Evolutionary conservation across 2,888 invertebrate species (phyloP), one percentile per base, ranked within the genome.

Genomic region (Amphiduros pacificus): DNA sequence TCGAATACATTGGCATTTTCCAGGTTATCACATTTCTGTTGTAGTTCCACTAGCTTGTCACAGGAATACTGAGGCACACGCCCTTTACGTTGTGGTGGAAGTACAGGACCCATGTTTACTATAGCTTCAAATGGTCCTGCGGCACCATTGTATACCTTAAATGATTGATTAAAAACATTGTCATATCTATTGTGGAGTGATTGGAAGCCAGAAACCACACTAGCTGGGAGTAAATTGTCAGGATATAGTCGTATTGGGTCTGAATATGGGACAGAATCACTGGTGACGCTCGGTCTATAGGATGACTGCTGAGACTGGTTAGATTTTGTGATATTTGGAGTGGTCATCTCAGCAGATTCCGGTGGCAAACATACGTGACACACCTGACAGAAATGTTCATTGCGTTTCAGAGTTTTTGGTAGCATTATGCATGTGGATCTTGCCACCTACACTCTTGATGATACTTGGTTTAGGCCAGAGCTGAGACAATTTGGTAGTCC

Each of bases 51-150:
- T 22, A 62, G 41, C 22, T 55, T 54, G 36, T 58, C 40, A 24
- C 55, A 24, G 14, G 49, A 62, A 29, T 63, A 63, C 32, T 55
- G 55, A 29, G 60, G 61, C 9, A 63, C 41, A 11, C 61, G 55
- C 14, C 63, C 63, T 55, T 63, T 63, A 9, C 51, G 52, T 61
- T 63, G 61, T 44, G 58, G 51, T n/a, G 44, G 41, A n/a, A 27
- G 48, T 26, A 58, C 50, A 14, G 58, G 58, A 22, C 51, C 58
- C 49, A 58, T 49, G 32, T 51, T 49, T 3, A 58, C 50, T 20
- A 32, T 24, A 14, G 58, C 58, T 40, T 55, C 3, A 26, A 22
- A 41, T 14, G 9, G 44, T 5, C 44, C 40, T 22, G 24, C n/a
- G 3, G 24, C n/a, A 11, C 55, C 55, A 24, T 55, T 55, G 20